Percentiles rank a stretch among this genome's conserved stretches.
phyloP scores from a whole-genome alignment of 2,113 vertebrate species.

The Takifugu bimaculatus region DNA sequence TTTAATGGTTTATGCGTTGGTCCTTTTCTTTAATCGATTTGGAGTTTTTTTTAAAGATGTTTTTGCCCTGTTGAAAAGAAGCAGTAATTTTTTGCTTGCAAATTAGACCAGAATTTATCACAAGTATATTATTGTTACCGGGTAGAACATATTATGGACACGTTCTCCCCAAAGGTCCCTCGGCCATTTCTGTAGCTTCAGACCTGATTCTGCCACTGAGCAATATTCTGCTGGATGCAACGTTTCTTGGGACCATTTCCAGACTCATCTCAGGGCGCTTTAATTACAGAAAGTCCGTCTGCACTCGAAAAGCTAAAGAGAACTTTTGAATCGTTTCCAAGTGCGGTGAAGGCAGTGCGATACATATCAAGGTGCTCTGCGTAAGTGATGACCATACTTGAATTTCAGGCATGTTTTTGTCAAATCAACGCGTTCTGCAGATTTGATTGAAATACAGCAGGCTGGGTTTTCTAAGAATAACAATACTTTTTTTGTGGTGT shows the following conservation, averaged over 20 bases:
- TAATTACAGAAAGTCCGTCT: slow-evolving; percentile 10
- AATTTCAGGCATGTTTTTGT: slow-evolving; percentile 52
- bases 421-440: slow-evolving; percentile 24
- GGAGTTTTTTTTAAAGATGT: no score
- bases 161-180: slow-evolving; percentile 3
- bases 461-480: slow-evolving; percentile 23
- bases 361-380: slow-evolving; percentile 22
- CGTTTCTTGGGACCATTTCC: slow-evolving; percentile 29
- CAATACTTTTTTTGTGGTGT: slow-evolving; percentile 25
- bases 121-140: slow-evolving; percentile 21
- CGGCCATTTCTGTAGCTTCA: slow-evolving; percentile 34
- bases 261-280: slow-evolving; percentile 55
- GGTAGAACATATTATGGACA: slow-evolving; percentile 2
- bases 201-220: slow-evolving; percentile 19
- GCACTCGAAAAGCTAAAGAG: no score
- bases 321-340: no score
- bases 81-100: slow-evolving; percentile 21
- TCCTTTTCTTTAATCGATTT: neutral
- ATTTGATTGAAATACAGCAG: slow-evolving; percentile 27
- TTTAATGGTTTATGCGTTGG: neutral
- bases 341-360: neutral
- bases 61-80: neutral
- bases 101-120: slow-evolving; percentile 26
- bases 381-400: slow-evolving; percentile 56
- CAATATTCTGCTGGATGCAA: neutral